Conservation (phyloP, 1,140 invertebrate genomes). For the Atta colombica region DNA sequence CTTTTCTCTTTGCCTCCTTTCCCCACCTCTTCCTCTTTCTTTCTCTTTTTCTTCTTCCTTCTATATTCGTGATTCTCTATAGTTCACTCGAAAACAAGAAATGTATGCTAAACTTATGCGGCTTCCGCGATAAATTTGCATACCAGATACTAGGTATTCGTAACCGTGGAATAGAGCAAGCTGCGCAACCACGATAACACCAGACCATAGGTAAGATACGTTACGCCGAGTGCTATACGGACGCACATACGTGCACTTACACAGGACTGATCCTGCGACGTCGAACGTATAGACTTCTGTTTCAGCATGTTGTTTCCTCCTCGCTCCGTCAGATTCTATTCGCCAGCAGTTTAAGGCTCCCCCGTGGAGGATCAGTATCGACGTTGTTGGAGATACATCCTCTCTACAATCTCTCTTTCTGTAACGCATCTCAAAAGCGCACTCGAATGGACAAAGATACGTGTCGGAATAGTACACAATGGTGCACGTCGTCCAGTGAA, state of each 20-base stretch:
- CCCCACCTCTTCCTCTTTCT: background rate
- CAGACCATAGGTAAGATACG: conserved; percentile 65
- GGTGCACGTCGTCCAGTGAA: conserved; percentile 35
- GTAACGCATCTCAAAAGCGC: conserved; percentile 46
- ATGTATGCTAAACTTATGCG: conserved; percentile 79
- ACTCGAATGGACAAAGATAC: conserved; percentile 30
- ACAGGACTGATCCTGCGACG: conserved; percentile 17
- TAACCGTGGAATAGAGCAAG: conserved; percentile 77
- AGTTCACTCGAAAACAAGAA: conserved; percentile 75
- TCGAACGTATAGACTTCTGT: conserved; percentile 66
- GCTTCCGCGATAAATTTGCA: conserved; percentile 76
- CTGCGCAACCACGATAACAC: conserved; percentile 78
- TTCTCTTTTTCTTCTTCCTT: background rate
- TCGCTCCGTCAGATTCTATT: conserved; percentile 54
- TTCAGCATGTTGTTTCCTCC: conserved; percentile 57
- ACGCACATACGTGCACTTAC: conserved; percentile 24
- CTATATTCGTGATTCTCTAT: conserved; percentile 47
- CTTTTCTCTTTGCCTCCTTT: background rate
- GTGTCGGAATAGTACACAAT: conserved; percentile 48
- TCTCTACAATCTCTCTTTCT: background rate
- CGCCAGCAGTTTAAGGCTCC: conserved; percentile 45
- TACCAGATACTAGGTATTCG: conserved; percentile 75
- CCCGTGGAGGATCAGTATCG: conserved; percentile 9
- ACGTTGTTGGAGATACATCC: conserved; percentile 3
- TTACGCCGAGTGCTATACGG: conserved; percentile 36